Base-by-base conservation (phyloP, 1,140 invertebrate species). In the Ladona fulva region DNA sequence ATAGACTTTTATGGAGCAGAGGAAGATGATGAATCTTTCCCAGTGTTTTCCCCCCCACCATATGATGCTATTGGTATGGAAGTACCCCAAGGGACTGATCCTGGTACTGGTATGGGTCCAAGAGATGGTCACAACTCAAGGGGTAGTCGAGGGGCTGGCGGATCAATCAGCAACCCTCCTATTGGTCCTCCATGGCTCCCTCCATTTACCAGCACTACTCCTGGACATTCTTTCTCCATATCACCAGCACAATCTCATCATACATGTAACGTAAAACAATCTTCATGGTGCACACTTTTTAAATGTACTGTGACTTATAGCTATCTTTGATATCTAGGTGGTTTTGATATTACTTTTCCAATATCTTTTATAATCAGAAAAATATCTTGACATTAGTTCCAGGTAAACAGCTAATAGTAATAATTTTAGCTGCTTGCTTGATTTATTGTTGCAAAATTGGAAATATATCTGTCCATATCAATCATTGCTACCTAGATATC, bases 11-110 rank as follows among this genome's bases (percentile, higher is more conserved):
- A 66, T 66, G 52, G 52, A 16, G 74, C n/a, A 25, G 24, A 25
- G 19, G 74, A 75, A 19, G 91, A 78, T 25, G 85, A 94, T 80
- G 94, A 95, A 78, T 93, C 91, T 75, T 95, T 93, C 80, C 93
- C 93, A 0, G 92, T 94, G 16, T 95, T 95, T 85, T 94, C 93
- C 0, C 93, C 94, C 3, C 92, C 92, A 3, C 92, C 92, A 0
- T 91, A 90, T 78, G 86, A 88, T 84, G 83, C 52, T 74, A 29
- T 75, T 76, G 52, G 52, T 66, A 66, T 66, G 52, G 52, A 66
- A 19, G 52, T 66, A 66, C 52, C 52, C 52, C 52, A 12, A 19
- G 52, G 52, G n/a, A 66, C n/a, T 16, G 52, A 22, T 66, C 5
- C 52, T 19, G n/a, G 52, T 12, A 19, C 3, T 66, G 3, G 52